These are phyloP conservation scores for Passer domesticus DNA, from an alignment of 2,113 vertebrate genomes.

Conservation along the genomic window DNA sequence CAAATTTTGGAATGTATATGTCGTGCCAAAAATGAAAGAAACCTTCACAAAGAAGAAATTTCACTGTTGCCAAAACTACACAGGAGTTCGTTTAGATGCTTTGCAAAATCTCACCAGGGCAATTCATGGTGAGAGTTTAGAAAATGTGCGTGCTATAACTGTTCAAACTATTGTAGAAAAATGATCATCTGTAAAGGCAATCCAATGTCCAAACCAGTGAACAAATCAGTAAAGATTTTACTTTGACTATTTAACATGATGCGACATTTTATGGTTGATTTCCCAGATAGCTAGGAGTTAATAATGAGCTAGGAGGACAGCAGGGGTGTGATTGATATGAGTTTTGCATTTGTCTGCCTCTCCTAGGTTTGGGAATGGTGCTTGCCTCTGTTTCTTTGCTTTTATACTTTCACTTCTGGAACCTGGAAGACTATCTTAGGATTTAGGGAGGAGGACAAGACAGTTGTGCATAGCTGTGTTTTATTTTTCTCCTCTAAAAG, in stretches of 20 bases:
- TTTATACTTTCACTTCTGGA: background rate
- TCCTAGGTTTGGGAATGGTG: background rate
- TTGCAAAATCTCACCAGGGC: background rate
- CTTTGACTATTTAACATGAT: background rate
- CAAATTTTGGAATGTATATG: background rate
- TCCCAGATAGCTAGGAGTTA: background rate
- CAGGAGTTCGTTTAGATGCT: background rate
- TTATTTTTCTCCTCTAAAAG: background rate
- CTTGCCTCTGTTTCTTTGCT: background rate
- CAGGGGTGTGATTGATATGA: background rate
- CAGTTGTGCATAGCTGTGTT: background rate
- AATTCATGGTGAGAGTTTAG: background rate
- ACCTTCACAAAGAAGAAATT: background rate
- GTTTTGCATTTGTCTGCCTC: background rate
- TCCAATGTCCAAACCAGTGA: background rate
- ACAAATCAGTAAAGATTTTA: background rate
- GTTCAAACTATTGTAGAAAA: background rate
- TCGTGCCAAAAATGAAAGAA: conserved; percentile 7
- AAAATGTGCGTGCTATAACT: background rate
- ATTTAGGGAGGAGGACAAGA: background rate
- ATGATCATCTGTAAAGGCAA: background rate
- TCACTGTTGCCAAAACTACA: background rate
- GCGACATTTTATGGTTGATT: fast-evolving
- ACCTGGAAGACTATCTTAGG: background rate
- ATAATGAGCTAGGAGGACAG: background rate